Evolutionary conservation across 2,888 invertebrate genomes (phyloP), one percentile per base, ranked within the genome.

Genomic region (Caenorhabditis sp.): DNA sequence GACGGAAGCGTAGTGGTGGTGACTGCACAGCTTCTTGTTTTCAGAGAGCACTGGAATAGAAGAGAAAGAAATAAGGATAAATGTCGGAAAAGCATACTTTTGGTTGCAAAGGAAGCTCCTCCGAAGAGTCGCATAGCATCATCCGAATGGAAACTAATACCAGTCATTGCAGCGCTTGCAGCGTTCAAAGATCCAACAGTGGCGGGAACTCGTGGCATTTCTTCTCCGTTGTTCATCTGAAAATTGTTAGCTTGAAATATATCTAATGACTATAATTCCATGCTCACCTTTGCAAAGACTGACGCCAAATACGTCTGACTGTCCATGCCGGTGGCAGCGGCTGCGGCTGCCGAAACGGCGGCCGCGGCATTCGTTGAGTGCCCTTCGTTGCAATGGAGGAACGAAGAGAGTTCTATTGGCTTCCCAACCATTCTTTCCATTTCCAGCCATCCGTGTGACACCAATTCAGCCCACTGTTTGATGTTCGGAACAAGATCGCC

Each of bases 241-340:
- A 62, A 61, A 61, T n/a, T 20, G n/a, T n/a, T n/a, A n/a, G n/a
- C n/a, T n/a, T n/a, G n/a, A n/a, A n/a, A n/a, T n/a, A n/a, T n/a
- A n/a, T n/a, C n/a, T n/a, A n/a, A n/a, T n/a, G n/a, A n/a, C n/a
- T n/a, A n/a, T n/a, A 37, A 13, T 15, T 26, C 61, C 11, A 1
- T 1, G 20, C 44, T 0, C 9, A 65, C 53, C 51, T 68, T 68
- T 2, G 68, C 68, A 53, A 80, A 80, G 18, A 80, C 72, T 1
- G 80, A 72, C 1, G 68, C 68, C 26, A 80, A 18, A 37, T 80
- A 80, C 11, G 72, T 58, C 24, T 72, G 72, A 35, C 68, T 80
- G 24, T 80, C 80, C 50, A 80, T 64, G 37, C 80, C 83, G 83
- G 86, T 84, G 56, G 86, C 85, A 50, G 85, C 84, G 65, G 88